phyloP scores from a whole-genome alignment of 2,888 invertebrate genomes.

The Scaptomyza parva region DNA sequence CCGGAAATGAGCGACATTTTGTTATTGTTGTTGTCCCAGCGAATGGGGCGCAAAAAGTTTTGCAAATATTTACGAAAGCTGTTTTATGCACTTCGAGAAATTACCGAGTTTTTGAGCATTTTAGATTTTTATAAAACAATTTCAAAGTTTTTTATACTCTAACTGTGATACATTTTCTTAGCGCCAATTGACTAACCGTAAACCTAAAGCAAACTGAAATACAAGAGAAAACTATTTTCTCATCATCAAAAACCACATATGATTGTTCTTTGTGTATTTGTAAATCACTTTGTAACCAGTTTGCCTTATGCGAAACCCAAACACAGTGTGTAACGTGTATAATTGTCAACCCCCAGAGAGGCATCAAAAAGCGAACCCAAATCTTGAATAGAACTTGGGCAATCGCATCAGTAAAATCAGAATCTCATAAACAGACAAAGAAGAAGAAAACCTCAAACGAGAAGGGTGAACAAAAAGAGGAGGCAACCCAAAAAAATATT shows the following conservation, averaged over 20 bases:
- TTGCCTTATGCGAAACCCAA: not conserved
- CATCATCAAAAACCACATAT: too few species aligned
- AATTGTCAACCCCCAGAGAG: conserved; percentile 37
- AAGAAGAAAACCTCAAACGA: conserved; percentile 63
- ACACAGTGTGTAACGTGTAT: conserved; percentile 59
- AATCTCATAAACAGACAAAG: conserved; percentile 64
- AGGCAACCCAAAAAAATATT: conserved; percentile 62
- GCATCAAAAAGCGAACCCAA: conserved; percentile 46
- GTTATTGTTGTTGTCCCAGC: conserved; percentile 39
- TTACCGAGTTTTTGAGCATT: not conserved
- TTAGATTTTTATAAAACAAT: too few species aligned
- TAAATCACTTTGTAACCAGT: not conserved
- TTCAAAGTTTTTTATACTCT: too few species aligned
- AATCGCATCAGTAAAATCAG: conserved; percentile 69
- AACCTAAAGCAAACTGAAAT: too few species aligned
- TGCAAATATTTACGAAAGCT: conserved; percentile 47
- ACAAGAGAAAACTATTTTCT: too few species aligned
- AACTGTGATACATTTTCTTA: too few species aligned
- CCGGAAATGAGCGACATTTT: conserved; percentile 71
- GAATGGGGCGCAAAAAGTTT: conserved; percentile 49
- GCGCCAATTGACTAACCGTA: too few species aligned
- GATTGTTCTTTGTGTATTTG: not conserved
- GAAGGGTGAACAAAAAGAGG: conserved; percentile 20
- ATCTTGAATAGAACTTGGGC: conserved; percentile 51
- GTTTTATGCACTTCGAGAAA: conserved; percentile 52